A percentile compares a stretch with the other conserved stretches of the same genome.
These are phyloP conservation scores for Pterobdella sp. DNA, from an alignment of 2,888 invertebrate genomes.

Conservation along the genomic window DNA sequence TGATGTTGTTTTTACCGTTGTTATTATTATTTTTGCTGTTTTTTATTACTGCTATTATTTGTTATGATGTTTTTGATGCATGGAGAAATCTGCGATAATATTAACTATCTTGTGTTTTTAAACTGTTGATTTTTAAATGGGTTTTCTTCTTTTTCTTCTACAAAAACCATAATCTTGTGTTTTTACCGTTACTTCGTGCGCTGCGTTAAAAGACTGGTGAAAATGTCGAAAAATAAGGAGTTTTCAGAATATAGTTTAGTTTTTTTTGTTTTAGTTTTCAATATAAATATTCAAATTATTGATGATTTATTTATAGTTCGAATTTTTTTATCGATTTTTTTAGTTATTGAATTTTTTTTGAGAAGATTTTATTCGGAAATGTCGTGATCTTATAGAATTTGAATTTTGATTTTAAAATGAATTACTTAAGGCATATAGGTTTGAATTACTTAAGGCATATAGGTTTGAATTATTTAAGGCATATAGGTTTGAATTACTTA, in stretches of 20 bases:
- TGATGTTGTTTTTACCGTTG: background rate
- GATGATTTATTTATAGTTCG: no score
- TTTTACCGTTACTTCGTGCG: background rate
- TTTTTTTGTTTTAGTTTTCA: no score
- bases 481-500: no score
- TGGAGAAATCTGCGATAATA: background rate
- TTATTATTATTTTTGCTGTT: background rate
- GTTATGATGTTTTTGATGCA: background rate
- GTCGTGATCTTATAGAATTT: no score
- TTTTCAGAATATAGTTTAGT: conserved; percentile 1
- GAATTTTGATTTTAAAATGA: no score
- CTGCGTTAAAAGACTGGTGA: background rate
- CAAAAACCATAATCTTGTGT: background rate
- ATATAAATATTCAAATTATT: no score
- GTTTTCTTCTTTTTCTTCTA: background rate
- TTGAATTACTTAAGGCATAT: no score
- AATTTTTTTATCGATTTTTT: no score
- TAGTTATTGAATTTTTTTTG: no score
- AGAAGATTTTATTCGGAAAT: no score
- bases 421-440: no score
- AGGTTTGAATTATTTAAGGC: no score
- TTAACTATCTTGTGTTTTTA: background rate
- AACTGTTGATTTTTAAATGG: background rate
- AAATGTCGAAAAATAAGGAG: background rate
- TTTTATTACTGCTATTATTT: background rate